Evolutionary conservation across 2,797 vertebrate genomes (phyloP), one percentile per base, ranked within the genome.

Genomic region (Tiaroga cobitis): DNA sequence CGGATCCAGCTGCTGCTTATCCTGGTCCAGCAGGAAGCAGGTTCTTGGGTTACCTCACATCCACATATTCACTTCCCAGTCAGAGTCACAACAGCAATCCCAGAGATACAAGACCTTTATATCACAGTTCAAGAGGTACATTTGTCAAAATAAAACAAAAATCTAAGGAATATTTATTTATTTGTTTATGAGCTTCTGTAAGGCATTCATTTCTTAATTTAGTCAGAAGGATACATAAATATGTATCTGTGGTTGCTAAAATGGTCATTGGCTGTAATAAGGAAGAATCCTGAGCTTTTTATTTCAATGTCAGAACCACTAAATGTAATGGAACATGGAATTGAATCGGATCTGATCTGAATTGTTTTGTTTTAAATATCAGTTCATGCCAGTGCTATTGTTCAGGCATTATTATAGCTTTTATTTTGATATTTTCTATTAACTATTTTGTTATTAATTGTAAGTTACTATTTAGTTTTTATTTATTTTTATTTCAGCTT

Each of bases 11-110:
- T 92, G 92, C 85, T 41, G 75, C 81, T 84, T 70, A 83, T 90
- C 89, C 88, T 86, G 85, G 80, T 82, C 75, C 41, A 80, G 90
- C 92, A 92, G 93, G 93, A 94, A 93, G 80, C 79, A 46, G 61
- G 83, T 90, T 92, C 90, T 92, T 93, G 92, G 90, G 91, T 93
- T 92, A 90, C 90, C 88, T 91, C 87, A 89, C 87, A 90, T 92
- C 87, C 84, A 89, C 86, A 73, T 39, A 72, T 89, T 82, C 74
- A 84, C 86, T 89, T 91, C 49, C 24, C 37, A 39, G 69, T 51
- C 19, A 54, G 16, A 86, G 19, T 59, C 80, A 78, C 56, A 88
- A 90, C 85, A 82, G 63, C 46, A 46, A 65, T 54, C 41, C 70
- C 54, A 82, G 29, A 82, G 83, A 73, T 65, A 67, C 63, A 13